Evolutionary conservation across 2,797 vertebrate species (phyloP), one percentile per base, ranked within the genome.

Genomic region (Gallinago stenura): DNA sequence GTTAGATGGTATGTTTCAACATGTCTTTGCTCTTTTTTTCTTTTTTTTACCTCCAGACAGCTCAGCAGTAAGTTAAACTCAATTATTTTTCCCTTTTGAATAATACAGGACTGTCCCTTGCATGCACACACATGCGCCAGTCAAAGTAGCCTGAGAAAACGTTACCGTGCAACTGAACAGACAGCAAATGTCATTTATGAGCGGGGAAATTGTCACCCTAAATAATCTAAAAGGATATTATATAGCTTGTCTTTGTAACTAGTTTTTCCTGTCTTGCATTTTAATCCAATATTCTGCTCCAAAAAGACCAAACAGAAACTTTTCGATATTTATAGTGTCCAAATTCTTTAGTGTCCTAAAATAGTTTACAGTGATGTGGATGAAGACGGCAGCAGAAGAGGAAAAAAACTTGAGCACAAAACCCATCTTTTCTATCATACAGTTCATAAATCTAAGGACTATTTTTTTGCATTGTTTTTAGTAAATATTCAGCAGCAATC

Each of bases 51-150:
- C 7, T 35, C 26, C 12, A 1, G 22, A 45, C 5, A 54, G 45
- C 37, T 3, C 30, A 71, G 71, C 28, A 33, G 9, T n/a, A 50
- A 85, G 18, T 62, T 39, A 39, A 65, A 53, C 12, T 22, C 6
- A 22, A 54, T 16, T 70, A 62, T 57, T 77, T 77, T 84, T 66
- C 22, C 28, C 31, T 60, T 78, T 61, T 37, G 21, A 78, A 26
- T 85, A 73, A 30, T 26, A 62, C 7, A 83, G 30, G 33, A 30
- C 70, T 60, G 22, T 7, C 22, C 9, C 65, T 51, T 28, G 35
- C 3, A 2, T 41, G 53, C 39, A 70, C 6, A 35, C 3, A n/a
- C 2, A 0, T 15, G 19, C 31, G 7, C 8, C n/a, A 83, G 31
- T 61, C 1, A 0, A 20, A 81, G n/a, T 21, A 88, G 66, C 57